Conservation (phyloP, 2,113 vertebrate genomes). For the Ictalurus furcatus region DNA sequence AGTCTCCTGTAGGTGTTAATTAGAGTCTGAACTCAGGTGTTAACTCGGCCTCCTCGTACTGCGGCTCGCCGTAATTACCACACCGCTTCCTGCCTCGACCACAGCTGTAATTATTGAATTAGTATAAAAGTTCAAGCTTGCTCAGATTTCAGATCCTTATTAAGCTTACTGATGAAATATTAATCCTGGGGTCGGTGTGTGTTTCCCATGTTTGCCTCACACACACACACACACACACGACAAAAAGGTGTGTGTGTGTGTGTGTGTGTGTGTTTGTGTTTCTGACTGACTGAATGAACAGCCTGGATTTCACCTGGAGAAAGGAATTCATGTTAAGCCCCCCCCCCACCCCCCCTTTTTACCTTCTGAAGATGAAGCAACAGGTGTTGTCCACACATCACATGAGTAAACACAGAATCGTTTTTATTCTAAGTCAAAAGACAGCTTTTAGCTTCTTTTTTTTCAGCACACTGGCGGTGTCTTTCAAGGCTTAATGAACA, state of each 20-base stretch:
- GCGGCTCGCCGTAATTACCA: slow-evolving; percentile 79
- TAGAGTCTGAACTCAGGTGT: slow-evolving; percentile 84
- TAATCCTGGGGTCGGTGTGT: slow-evolving; percentile 75
- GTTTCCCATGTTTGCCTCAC: slow-evolving; percentile 15
- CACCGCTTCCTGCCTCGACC: slow-evolving; percentile 78
- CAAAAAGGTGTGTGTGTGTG: too few relatives aligned
- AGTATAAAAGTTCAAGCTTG: slow-evolving; percentile 92
- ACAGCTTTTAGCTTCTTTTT: neutral
- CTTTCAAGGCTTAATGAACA: neutral
- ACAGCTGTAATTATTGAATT: slow-evolving; percentile 98
- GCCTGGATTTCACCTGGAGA: slow-evolving; percentile 43
- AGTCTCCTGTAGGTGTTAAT: slow-evolving; percentile 80
- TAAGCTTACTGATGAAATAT: slow-evolving; percentile 84
- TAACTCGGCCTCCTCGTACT: slow-evolving; percentile 78
- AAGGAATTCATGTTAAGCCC: slow-evolving; percentile 45
- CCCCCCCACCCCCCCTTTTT: neutral
- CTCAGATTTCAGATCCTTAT: slow-evolving; percentile 90
- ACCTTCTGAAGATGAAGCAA: slow-evolving; percentile 34
- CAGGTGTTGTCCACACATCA: slow-evolving; percentile 55
- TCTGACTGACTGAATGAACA: slow-evolving; percentile 29
- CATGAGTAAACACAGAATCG: neutral
- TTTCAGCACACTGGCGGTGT: neutral
- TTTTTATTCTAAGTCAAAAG: neutral
- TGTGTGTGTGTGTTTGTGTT: neutral
- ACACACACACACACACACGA: slow-evolving; percentile 19